Evolutionary conservation across 2,113 vertebrate genomes (phyloP).

Genomic region (Oceanodroma tethys): DNA sequence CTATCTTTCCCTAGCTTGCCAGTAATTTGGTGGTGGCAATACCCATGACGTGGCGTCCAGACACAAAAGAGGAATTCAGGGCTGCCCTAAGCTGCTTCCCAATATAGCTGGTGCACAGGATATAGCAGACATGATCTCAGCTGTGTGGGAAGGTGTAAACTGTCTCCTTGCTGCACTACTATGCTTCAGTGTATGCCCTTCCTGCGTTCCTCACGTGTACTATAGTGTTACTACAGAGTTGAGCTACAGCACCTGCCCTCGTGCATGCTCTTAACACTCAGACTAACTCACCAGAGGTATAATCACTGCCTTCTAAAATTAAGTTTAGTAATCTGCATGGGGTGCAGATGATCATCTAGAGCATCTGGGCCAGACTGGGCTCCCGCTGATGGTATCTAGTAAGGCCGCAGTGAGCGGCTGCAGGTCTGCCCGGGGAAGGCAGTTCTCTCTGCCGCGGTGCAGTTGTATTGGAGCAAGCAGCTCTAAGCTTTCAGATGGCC

Average conservation of each 20-base stretch:
- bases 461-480: not conserved
- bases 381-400: not conserved
- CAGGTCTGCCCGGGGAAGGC: not conserved
- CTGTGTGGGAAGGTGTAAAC: conserved; percentile 1
- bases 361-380: not conserved
- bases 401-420: not conserved
- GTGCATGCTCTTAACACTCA: not conserved
- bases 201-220: not conserved
- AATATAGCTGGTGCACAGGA: not conserved
- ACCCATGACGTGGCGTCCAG: not conserved
- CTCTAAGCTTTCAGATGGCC: not conserved
- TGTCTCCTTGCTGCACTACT: not conserved
- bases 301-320: not conserved
- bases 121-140: conserved; percentile 47
- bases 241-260: not conserved
- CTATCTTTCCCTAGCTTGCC: not conserved
- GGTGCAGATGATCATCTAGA: not conserved
- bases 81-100: not conserved
- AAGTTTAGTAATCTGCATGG: not conserved
- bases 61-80: conserved; percentile 24
- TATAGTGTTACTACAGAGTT: not conserved
- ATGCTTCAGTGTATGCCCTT: not conserved
- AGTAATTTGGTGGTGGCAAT: not conserved
- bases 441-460: fast-evolving
- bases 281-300: not conserved